A percentile compares a stretch with the other conserved stretches of the same genome.
phyloP scores from a whole-genome alignment of 2,888 invertebrate species.

The Abrostola triplasia region DNA sequence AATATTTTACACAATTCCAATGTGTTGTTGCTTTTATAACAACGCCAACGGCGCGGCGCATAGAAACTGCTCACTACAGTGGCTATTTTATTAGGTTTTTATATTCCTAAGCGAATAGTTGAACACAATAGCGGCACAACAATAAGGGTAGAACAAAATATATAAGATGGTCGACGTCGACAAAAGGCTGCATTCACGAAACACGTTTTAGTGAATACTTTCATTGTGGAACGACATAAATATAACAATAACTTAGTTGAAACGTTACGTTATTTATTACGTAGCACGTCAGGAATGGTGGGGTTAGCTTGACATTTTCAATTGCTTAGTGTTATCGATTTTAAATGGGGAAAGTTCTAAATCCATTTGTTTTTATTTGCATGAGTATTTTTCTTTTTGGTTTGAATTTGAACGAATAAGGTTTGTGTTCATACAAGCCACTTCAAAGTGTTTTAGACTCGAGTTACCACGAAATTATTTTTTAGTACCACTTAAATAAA shows the following conservation, averaged over 20 bases:
- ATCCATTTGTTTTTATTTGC: no score
- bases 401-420: no score
- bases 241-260: constrained; percentile 34
- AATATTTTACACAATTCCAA: no score
- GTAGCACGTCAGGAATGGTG: neutral
- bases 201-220: constrained; percentile 45
- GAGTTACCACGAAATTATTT: no score
- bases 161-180: constrained; percentile 33
- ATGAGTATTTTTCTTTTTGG: no score
- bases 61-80: constrained; percentile 13
- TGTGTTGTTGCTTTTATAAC: neutral
- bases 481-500: no score
- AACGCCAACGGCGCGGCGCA: neutral
- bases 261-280: constrained; percentile 28
- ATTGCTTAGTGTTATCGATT: neutral
- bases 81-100: constrained; percentile 42
- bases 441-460: no score
- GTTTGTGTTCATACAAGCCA: no score
- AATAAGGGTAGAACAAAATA: constrained; percentile 43
- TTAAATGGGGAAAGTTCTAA: no score
- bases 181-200: constrained; percentile 43
- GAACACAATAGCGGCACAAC: constrained; percentile 43
- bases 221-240: constrained; percentile 36
- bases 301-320: neutral
- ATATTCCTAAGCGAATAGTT: constrained; percentile 29